A percentile compares a stretch with the other conserved stretches of the same genome.
These are phyloP conservation scores for Galerucella calmariensis DNA, from an alignment of 2,888 invertebrate species.

Conservation along the genomic window DNA sequence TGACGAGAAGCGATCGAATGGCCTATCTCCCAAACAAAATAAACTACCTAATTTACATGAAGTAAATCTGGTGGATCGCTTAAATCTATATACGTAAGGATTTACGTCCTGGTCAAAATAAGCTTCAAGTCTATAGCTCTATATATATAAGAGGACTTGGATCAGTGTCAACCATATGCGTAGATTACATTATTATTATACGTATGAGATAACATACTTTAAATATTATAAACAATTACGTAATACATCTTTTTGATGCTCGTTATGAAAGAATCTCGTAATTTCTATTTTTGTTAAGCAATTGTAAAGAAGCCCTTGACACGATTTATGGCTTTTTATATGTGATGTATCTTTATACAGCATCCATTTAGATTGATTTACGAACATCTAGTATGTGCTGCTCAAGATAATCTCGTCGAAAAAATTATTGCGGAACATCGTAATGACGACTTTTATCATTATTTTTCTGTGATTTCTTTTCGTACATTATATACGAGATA, in stretches of 20 bases:
- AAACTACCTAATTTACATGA: constrained; percentile 44
- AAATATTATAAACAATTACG: background rate
- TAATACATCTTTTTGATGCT: background rate
- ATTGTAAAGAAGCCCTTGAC: background rate
- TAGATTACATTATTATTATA: background rate
- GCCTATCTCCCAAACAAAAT: constrained; percentile 42
- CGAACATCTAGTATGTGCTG: too few relatives aligned
- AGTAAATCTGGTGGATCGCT: constrained; percentile 41
- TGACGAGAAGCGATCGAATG: constrained; percentile 36
- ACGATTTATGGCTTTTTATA: constrained; percentile 3
- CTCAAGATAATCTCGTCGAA: too few relatives aligned
- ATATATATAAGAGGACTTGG: background rate
- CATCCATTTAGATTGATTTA: background rate
- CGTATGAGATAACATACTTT: background rate
- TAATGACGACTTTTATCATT: too few relatives aligned
- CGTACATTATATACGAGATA: too few relatives aligned
- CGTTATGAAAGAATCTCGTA: background rate
- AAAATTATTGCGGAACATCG: too few relatives aligned
- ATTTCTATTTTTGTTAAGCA: background rate
- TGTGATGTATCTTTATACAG: background rate
- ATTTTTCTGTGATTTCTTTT: too few relatives aligned
- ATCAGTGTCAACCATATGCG: background rate
- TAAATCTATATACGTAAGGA: constrained; percentile 39
- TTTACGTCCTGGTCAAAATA: constrained; percentile 35
- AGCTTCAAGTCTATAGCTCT: constrained; percentile 17